Conservation (phyloP, 2,888 invertebrate species). For the Euphydryas editha region DNA sequence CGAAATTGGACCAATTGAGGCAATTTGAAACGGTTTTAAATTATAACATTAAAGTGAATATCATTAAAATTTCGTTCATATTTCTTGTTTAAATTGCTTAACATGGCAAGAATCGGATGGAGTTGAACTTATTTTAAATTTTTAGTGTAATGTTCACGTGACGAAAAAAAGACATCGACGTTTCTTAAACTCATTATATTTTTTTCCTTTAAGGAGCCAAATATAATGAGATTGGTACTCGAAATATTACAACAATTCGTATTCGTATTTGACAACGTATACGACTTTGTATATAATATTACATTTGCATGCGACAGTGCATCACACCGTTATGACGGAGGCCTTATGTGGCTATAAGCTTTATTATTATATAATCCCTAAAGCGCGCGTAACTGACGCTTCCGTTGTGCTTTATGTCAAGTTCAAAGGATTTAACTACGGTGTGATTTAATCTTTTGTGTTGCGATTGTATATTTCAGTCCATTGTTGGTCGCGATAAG, state of each 20-base stretch:
- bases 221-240: too few relatives aligned
- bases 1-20: constrained; percentile 26
- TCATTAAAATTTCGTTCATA: not conserved
- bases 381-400: constrained; percentile 30
- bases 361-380: constrained; percentile 22
- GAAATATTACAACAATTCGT: too few relatives aligned
- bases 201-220: too few relatives aligned
- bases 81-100: not conserved
- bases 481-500: constrained; percentile 1
- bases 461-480: constrained; percentile 2
- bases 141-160: too few relatives aligned
- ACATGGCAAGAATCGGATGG: not conserved
- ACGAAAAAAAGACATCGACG: too few relatives aligned
- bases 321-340: constrained; percentile 18
- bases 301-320: constrained; percentile 9
- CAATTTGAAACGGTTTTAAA: constrained; percentile 17
- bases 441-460: constrained; percentile 3
- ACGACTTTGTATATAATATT: constrained; percentile 6
- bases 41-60: constrained; percentile 11
- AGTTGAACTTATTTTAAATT: too few relatives aligned
- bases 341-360: constrained; percentile 21
- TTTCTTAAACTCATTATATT: too few relatives aligned
- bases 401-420: constrained; percentile 36
- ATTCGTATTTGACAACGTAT: not conserved
- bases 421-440: constrained; percentile 35